Conservation (phyloP, 2,113 vertebrate genomes). For the Anhinga rufa region DNA sequence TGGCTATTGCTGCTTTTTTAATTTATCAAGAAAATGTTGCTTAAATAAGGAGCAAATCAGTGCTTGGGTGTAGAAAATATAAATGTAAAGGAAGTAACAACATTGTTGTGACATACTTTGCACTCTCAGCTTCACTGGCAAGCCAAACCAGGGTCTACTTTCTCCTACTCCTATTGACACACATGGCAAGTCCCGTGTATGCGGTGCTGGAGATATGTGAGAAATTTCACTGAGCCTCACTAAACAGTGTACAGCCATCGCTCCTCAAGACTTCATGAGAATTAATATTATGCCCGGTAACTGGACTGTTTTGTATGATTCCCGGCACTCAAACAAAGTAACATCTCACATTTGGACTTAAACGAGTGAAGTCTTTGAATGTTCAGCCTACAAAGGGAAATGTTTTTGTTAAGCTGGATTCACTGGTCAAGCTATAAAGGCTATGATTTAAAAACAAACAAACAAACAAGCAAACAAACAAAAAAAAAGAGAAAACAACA, state of each 20-base stretch:
- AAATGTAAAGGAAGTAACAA: slow-evolving; percentile 69
- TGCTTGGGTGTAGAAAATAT: slow-evolving; percentile 74
- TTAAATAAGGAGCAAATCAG: slow-evolving; percentile 83
- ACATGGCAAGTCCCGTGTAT: neutral
- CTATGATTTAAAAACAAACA: neutral
- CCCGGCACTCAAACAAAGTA: slow-evolving; percentile 42
- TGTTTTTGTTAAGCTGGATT: slow-evolving; percentile 53
- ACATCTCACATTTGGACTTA: slow-evolving; percentile 43
- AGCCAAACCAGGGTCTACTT: slow-evolving; percentile 19
- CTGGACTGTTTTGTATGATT: neutral
- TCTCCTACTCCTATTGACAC: neutral
- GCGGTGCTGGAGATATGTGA: neutral
- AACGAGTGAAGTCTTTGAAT: slow-evolving; percentile 29
- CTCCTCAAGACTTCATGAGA: neutral
- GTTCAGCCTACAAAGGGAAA: slow-evolving; percentile 42
- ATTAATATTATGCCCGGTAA: slow-evolving; percentile 4
- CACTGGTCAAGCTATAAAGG: slow-evolving; percentile 47
- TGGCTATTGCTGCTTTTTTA: slow-evolving; percentile 92
- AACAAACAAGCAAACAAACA: no score
- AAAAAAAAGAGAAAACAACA: neutral
- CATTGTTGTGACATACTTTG: slow-evolving; percentile 51
- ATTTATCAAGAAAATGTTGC: slow-evolving; percentile 82
- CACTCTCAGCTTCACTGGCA: slow-evolving; percentile 15
- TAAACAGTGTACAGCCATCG: neutral
- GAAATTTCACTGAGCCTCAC: neutral